Percentiles rank a stretch among this genome's conserved stretches.
phyloP scores from a whole-genome alignment of 2,797 vertebrate species.

The Ciconia nigra region DNA sequence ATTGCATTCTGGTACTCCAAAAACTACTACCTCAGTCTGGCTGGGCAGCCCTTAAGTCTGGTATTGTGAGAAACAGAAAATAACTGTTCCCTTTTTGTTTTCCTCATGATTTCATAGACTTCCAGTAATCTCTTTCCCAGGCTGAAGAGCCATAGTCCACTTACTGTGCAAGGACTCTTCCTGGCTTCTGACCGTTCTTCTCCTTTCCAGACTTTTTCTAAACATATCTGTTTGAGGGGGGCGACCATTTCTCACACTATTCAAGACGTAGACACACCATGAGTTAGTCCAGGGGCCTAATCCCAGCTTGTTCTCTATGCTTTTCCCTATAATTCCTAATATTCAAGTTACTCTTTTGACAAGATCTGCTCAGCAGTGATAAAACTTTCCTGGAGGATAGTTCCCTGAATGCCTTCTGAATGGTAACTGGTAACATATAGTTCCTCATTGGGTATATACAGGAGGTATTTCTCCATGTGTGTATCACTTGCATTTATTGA shows the following conservation, averaged over 20 bases:
- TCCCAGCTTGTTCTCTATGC: neutral
- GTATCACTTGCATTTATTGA: neutral
- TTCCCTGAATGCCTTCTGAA: neutral
- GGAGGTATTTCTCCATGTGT: neutral
- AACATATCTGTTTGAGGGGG: no score
- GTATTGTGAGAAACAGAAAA: neutral
- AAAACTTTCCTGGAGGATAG: neutral
- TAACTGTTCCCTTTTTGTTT: neutral
- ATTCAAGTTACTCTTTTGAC: neutral
- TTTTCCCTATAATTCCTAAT: neutral
- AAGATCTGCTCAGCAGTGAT: neutral
- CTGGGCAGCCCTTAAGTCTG: neutral
- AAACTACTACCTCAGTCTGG: neutral
- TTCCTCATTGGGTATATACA: neutral
- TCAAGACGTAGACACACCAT: fast-evolving
- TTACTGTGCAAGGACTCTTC: neutral
- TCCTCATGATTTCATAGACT: neutral
- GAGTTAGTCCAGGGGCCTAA: neutral
- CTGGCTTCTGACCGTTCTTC: neutral
- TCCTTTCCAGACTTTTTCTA: neutral
- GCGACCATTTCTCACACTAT: neutral
- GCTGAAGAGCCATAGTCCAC: neutral
- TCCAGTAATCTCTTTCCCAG: neutral
- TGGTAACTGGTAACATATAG: neutral
- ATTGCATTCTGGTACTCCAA: fast-evolving